phyloP scores from a whole-genome alignment of 2,113 vertebrate genomes.

The Apteryx mantelli region DNA sequence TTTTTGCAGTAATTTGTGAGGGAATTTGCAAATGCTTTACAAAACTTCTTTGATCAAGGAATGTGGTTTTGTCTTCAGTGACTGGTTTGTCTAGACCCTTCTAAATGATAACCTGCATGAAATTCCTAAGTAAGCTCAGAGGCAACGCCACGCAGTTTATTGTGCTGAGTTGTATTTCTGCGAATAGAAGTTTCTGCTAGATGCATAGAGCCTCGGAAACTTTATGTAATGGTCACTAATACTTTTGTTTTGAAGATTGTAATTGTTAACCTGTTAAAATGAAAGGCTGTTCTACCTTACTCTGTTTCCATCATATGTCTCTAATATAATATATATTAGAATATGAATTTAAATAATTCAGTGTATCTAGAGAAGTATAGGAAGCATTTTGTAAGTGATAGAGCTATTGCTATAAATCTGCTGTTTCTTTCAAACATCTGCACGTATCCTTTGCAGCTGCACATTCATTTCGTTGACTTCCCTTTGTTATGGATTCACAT shows the following conservation, averaged over 20 bases:
- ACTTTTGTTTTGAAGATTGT: background rate
- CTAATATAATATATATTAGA: background rate
- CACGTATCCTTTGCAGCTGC: background rate
- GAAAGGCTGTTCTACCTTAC: background rate
- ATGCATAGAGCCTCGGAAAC: background rate
- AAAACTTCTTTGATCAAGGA: background rate
- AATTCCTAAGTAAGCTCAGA: background rate
- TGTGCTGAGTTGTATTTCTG: background rate
- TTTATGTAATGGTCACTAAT: background rate
- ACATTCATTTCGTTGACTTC: conserved; percentile 5
- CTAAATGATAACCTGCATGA: background rate
- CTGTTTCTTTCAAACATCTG: background rate
- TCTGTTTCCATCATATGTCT: background rate
- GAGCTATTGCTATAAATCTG: background rate
- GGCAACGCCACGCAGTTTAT: background rate
- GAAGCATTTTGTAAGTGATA: background rate
- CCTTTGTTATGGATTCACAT: background rate
- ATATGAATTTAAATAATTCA: background rate
- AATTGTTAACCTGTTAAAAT: background rate
- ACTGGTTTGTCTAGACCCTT: background rate
- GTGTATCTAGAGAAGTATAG: background rate
- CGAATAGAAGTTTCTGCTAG: background rate
- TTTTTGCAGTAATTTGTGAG: background rate
- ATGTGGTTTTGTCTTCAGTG: background rate
- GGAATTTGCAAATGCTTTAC: background rate